Conservation (phyloP, 2,113 vertebrate species). For the Marmota flaviventris region DNA sequence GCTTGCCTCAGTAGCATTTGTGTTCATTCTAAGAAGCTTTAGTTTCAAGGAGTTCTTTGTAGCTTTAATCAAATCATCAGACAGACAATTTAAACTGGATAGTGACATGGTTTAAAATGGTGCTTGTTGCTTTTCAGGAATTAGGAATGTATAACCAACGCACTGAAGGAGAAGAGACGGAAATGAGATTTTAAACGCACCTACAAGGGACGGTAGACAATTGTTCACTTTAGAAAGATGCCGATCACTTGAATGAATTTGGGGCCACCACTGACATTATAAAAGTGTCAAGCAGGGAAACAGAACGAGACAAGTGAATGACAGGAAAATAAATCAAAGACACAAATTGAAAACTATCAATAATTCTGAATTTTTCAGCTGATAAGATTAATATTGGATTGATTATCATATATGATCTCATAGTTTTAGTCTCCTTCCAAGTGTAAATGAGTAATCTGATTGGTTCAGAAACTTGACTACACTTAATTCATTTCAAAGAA, state of each 20-base stretch:
- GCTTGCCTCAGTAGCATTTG: constrained; percentile 37
- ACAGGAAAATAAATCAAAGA: background rate
- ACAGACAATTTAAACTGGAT: constrained; percentile 46
- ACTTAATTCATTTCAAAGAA: constrained; percentile 21
- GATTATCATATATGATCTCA: background rate
- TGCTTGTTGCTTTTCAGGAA: constrained; percentile 53
- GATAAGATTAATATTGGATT: background rate
- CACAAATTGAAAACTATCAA: background rate
- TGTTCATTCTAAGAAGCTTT: constrained; percentile 54
- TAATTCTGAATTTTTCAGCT: constrained; percentile 8
- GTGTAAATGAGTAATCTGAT: background rate
- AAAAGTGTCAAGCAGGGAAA: background rate
- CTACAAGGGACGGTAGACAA: background rate
- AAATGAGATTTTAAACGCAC: constrained; percentile 35
- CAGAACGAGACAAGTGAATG: background rate
- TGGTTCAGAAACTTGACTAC: constrained; percentile 23
- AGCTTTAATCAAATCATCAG: constrained; percentile 68
- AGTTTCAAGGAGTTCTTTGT: constrained; percentile 61
- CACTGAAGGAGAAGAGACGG: background rate
- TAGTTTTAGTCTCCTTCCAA: background rate
- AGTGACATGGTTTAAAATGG: constrained; percentile 5
- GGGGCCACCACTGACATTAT: background rate
- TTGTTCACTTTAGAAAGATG: background rate
- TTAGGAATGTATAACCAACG: constrained; percentile 18
- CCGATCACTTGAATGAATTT: background rate